Evolutionary conservation across 1,140 invertebrate species (phyloP).

Genomic region (Hycleus cichorii): DNA sequence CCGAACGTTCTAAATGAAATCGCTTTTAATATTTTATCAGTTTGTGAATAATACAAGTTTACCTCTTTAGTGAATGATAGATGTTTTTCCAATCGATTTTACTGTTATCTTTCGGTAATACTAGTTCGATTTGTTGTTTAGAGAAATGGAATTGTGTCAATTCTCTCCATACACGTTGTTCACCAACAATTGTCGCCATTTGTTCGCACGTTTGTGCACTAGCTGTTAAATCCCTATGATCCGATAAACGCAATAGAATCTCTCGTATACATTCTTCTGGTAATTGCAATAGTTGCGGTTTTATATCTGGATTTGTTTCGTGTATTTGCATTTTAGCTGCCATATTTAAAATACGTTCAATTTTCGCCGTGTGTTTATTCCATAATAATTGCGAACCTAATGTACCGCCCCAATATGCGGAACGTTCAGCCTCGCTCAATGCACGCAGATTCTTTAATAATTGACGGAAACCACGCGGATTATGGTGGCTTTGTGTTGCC

Average conservation of each 20-base stretch:
- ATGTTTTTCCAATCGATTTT: constrained; percentile 61
- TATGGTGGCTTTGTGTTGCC: constrained; percentile 75
- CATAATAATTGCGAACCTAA: constrained; percentile 82
- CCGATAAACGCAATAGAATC: constrained; percentile 80
- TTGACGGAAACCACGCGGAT: constrained; percentile 71
- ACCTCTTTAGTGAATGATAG: constrained; percentile 68
- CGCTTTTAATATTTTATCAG: not conserved
- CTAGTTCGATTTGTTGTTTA: constrained; percentile 70
- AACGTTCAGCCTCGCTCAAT: constrained; percentile 47
- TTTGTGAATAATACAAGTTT: constrained; percentile 29
- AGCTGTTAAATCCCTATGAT: constrained; percentile 80
- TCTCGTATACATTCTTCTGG: constrained; percentile 90
- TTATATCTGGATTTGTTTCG: constrained; percentile 72
- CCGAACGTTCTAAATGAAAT: constrained; percentile 65
- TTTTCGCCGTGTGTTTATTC: constrained; percentile 77
- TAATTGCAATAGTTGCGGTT: constrained; percentile 78
- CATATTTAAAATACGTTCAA: constrained; percentile 75
- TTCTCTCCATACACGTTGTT: constrained; percentile 87
- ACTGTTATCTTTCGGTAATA: constrained; percentile 48
- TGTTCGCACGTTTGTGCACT: constrained; percentile 54
- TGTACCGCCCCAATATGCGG: constrained; percentile 76
- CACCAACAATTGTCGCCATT: constrained; percentile 73
- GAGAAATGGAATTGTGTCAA: constrained; percentile 90
- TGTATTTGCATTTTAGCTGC: constrained; percentile 71
- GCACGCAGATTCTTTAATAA: constrained; percentile 68